Conservation (phyloP, 2,797 vertebrate species). For the Myotis daubentonii region DNA sequence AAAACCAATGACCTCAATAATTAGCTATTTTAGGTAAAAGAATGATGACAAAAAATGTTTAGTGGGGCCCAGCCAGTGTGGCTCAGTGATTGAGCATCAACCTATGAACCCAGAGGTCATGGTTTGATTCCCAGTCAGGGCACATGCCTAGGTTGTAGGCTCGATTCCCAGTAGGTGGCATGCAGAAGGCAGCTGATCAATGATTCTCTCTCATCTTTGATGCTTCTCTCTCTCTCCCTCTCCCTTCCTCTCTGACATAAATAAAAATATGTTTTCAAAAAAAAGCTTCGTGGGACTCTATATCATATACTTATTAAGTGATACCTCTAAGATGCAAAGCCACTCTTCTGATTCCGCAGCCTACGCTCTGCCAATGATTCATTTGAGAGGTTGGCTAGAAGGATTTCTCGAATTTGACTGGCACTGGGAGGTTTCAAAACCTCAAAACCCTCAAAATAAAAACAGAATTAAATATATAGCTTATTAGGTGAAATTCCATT, state of each 20-base stretch:
- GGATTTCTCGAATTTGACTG: neutral
- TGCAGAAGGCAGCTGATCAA: too few relatives aligned
- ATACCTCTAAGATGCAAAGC: neutral
- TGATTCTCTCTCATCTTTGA: too few relatives aligned
- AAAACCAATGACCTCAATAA: neutral
- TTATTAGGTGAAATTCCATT: neutral
- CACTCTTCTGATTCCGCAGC: neutral
- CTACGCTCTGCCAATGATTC: neutral
- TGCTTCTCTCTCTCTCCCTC: too few relatives aligned
- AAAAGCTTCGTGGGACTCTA: neutral
- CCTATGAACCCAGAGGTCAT: too few relatives aligned
- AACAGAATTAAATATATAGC: neutral
- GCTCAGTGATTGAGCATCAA: too few relatives aligned
- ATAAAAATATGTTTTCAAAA: neutral
- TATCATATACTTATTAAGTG: neutral
- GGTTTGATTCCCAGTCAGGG: too few relatives aligned
- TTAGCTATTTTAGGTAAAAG: neutral
- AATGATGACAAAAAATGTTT: neutral
- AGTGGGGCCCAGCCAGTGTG: too few relatives aligned
- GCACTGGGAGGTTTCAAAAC: neutral
- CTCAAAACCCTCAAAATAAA: neutral
- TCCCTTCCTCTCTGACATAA: too few relatives aligned
- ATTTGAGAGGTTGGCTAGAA: neutral
- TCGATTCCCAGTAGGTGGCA: too few relatives aligned
- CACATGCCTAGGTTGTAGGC: too few relatives aligned